Conservation (phyloP, 2,797 vertebrate species). For the Bovichtus diacanthus region DNA sequence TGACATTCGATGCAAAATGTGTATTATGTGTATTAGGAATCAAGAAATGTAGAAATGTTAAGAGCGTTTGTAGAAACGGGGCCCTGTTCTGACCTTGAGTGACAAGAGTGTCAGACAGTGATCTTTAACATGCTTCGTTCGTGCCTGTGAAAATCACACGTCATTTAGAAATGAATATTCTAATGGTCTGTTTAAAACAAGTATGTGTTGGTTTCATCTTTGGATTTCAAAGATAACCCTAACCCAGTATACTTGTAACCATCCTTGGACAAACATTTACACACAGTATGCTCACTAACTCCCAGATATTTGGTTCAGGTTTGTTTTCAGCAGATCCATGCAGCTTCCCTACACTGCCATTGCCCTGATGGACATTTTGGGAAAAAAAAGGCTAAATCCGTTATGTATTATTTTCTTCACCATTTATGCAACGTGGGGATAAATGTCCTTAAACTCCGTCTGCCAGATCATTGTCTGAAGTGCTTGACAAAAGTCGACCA, state of each 20-base stretch:
- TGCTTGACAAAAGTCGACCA: background rate
- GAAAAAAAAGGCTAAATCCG: background rate
- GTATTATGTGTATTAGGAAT: background rate
- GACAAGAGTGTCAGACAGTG: background rate
- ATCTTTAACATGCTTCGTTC: background rate
- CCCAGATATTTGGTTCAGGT: background rate
- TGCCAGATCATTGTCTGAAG: conserved; percentile 27
- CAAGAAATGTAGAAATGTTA: background rate
- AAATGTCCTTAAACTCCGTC: conserved; percentile 11
- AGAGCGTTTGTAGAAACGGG: background rate
- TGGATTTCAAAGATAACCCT: too few relatives aligned
- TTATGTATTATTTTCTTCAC: background rate
- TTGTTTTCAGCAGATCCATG: background rate
- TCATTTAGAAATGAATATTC: background rate
- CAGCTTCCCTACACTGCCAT: background rate
- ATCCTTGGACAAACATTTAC: background rate
- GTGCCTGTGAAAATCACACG: background rate
- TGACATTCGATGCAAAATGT: background rate
- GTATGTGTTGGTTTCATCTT: background rate
- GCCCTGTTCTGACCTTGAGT: background rate
- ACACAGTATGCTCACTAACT: background rate
- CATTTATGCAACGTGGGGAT: background rate
- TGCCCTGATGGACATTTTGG: background rate
- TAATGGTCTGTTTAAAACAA: background rate
- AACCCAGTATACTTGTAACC: background rate